Percentiles rank a stretch among this genome's conserved stretches.
Conservation (phyloP, 2,797 vertebrate species). For the Brachymystax lenok region DNA sequence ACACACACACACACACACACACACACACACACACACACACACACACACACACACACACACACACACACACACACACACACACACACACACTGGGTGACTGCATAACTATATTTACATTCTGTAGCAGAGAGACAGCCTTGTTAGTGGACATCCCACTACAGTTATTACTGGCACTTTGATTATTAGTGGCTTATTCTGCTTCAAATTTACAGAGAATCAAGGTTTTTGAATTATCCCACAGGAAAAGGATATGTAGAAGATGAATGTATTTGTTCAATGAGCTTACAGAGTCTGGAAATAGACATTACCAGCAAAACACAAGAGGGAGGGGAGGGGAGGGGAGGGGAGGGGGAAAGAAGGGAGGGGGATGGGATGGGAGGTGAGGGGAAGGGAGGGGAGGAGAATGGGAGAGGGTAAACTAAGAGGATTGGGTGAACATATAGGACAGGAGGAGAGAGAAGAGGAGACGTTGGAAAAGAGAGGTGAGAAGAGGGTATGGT, state of each 20-base stretch:
- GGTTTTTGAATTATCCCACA: slow-evolving; percentile 29
- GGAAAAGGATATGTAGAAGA: slow-evolving; percentile 19
- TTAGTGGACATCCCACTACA: slow-evolving; percentile 22
- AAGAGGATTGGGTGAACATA: not conserved
- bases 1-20: slow-evolving; percentile 12
- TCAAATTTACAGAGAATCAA: slow-evolving; percentile 33
- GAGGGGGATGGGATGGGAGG: no score
- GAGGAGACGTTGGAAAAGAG: not conserved
- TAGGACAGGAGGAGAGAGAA: not conserved
- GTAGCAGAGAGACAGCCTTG: slow-evolving; percentile 19
- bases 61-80: no score
- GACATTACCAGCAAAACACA: slow-evolving; percentile 13
- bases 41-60: no score
- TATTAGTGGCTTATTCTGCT: slow-evolving; percentile 25
- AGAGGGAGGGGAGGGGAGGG: not conserved
- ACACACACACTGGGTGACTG: no score
- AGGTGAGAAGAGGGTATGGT: slow-evolving; percentile 19
- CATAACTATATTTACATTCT: slow-evolving; percentile 47
- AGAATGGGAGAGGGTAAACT: not conserved
- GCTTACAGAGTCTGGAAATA: slow-evolving; percentile 41
- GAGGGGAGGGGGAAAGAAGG: not conserved
- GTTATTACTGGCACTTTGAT: slow-evolving; percentile 38
- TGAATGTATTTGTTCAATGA: slow-evolving; percentile 60
- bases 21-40: not conserved
- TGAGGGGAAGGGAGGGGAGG: not conserved